Evolutionary conservation across 1,140 invertebrate genomes (phyloP).

Genomic region (Diabrotica virgifera): DNA sequence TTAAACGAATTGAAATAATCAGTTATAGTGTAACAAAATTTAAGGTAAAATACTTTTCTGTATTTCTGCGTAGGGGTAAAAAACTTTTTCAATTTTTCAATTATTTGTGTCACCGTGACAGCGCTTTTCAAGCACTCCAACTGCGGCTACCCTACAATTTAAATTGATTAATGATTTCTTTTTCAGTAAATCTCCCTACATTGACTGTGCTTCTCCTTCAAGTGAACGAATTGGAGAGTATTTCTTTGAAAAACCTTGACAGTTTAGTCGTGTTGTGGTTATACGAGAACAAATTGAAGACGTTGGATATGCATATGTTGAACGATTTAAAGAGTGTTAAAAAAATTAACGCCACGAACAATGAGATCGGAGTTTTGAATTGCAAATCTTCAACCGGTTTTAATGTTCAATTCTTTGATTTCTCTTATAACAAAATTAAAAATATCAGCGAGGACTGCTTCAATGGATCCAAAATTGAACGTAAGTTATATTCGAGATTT

Average conservation of each 20-base stretch:
- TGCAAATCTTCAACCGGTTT: background rate
- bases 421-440: background rate
- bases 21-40: background rate
- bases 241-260: constrained; percentile 10
- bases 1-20: no score
- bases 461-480: background rate
- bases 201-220: constrained; percentile 10
- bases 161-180: background rate
- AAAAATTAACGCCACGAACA: constrained; percentile 8
- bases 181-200: constrained; percentile 15
- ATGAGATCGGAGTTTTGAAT: background rate
- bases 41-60: background rate
- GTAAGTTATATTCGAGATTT: background rate
- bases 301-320: background rate
- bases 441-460: background rate
- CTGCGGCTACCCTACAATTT: no score
- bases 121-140: background rate
- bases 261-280: constrained; percentile 9
- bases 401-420: background rate
- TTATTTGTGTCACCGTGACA: background rate
- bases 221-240: constrained; percentile 8
- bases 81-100: background rate
- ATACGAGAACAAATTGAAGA: constrained; percentile 8
- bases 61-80: background rate
- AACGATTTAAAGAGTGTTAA: constrained; percentile 3